Base-by-base conservation (phyloP, 2,888 invertebrate genomes). In the Scaptomyza caliginosa region DNA sequence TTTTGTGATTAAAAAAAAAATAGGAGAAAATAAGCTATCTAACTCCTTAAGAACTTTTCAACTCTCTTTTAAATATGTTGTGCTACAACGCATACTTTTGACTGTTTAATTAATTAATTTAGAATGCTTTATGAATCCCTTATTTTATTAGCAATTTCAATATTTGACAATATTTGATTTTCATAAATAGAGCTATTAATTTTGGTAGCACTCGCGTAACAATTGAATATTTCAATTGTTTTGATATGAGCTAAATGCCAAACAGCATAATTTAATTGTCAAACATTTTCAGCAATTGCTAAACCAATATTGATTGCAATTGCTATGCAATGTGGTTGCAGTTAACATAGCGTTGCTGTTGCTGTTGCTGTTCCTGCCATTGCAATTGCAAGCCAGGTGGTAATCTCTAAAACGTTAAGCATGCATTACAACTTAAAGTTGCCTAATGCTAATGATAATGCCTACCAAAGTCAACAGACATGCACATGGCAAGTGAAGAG, bases 381-480 rank as follows among this genome's bases (percentile, higher is more conserved):
- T 16, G 11, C 17, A 4, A 34, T 11, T 42, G 30, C 24, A 43
- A 43, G 51, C 17, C 34, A 48, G 54, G 17, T 36, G 48, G 59
- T 17, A 39, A 28, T 42, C 42, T 42, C 55, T 16, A 40, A n/a
- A 50, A 26, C 66, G 17, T 30, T 59, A 24, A 24, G 48, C 28
- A 23, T 55, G 66, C 64, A 82, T 80, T 69, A 76, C 80, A 70
- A 63, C 83, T 69, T 76, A 69, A 69, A 76, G 73, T 66, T 79
- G 49, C 69, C 69, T 79, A 82, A 86, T 86, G 79, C 83, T 86
- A 80, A 80, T 80, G 86, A 80, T 80, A 86, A 82, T 80, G 80
- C 83, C 86, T 59, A 65, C 58, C 73, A 85, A 76, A 80, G 79
- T 80, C 86, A 86, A 86, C 86, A 80, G 62, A 69, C 45, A n/a